Base-by-base conservation (phyloP, 1,140 invertebrate genomes). In the Atta texana region DNA sequence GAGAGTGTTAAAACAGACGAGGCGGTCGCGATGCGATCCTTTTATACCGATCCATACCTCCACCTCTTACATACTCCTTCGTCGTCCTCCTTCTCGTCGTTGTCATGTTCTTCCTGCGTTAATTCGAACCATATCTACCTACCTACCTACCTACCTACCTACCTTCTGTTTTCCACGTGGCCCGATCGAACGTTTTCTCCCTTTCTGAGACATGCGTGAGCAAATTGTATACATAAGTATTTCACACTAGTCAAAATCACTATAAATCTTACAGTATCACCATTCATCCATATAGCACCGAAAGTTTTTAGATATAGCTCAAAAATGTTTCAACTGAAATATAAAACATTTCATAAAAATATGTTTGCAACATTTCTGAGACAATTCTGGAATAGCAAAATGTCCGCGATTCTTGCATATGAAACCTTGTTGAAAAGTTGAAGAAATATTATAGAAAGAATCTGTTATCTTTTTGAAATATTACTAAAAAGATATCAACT, bases 1-100 rank as follows among this genome's bases (percentile, higher is more conserved):
- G 92, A 94, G 93, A 94, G 92, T 94, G 93, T 94, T 93, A 85
- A 95, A 95, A 95, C 94, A 93, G 94, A 94, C 93, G 92, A 94
- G 89, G 87, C 92, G 89, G 72, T 86, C 87, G 88, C 55, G 71
- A 80, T 74, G 90, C 89, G 89, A 94, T 85, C 90, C 94, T 95
- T 94, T 94, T 95, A 95, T 95, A 95, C 93, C 91, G 69, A 87
- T 84, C 53, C 61, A 68, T 77, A 76, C 90, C 90, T 89, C 92
- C 90, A 92, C 93, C 93, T 92, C 92, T 92, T 84, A 93, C 92
- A 91, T 88, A 82, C 87, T 92, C 87, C 89, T 92, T 90, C 93
- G 85, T 89, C 81, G 88, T 91, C 91, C 88, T 91, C 91, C 87
- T 93, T 92, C 91, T 85, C 71, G 82, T 84, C 44, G 57, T 88